A percentile compares a stretch with the other conserved stretches of the same genome.
These are phyloP conservation scores for Nephotettix cincticeps DNA, from an alignment of 1,140 invertebrate genomes.

Conservation along the genomic window DNA sequence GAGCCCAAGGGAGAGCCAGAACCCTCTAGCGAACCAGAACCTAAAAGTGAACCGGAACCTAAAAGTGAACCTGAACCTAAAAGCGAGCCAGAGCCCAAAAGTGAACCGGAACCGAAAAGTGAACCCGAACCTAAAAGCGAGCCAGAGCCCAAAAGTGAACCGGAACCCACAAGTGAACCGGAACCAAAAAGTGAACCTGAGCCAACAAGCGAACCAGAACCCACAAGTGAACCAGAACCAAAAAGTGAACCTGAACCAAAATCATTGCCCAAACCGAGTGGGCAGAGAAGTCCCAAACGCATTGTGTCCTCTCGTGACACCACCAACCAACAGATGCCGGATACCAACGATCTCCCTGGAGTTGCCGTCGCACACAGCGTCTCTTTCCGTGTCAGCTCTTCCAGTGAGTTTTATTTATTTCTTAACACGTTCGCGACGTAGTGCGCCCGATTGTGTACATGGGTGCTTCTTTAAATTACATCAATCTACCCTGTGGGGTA, in stretches of 20 bases:
- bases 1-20: constrained; percentile 46
- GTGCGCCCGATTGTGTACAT: too few species aligned
- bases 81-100: constrained; percentile 46
- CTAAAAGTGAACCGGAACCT: constrained; percentile 49
- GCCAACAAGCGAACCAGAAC: constrained; percentile 43
- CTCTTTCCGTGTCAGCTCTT: constrained; percentile 67
- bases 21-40: constrained; percentile 51
- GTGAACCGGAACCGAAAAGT: constrained; percentile 50
- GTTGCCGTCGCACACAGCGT: constrained; percentile 70
- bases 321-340: constrained; percentile 28
- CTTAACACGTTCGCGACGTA: too few species aligned
- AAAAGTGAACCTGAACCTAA: constrained; percentile 48
- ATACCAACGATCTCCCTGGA: constrained; percentile 44
- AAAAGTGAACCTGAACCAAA: constrained; percentile 51
- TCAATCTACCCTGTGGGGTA: too few species aligned
- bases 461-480: too few species aligned
- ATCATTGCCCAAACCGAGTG: constrained; percentile 48
- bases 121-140: constrained; percentile 49
- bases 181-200: constrained; percentile 44
- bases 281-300: constrained; percentile 5
- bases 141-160: constrained; percentile 47
- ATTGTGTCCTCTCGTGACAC: constrained; percentile 34
- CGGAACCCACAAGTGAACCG: constrained; percentile 47
- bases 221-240: constrained; percentile 50
- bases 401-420: constrained; percentile 50